Conservation (phyloP, 2,113 vertebrate species). For the Riparia riparia region DNA sequence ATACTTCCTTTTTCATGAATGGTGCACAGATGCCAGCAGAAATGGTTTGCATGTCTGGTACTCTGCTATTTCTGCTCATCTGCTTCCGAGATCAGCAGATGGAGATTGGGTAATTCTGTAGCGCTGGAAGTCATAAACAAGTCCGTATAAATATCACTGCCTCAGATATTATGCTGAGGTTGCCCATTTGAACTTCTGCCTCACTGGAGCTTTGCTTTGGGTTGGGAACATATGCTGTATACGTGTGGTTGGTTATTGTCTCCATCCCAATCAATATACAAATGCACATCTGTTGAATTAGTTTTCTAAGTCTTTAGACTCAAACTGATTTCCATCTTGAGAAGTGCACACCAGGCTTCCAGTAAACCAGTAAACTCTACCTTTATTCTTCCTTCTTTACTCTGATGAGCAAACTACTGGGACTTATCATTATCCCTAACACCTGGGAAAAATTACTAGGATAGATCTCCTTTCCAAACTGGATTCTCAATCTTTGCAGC, state of each 20-base stretch:
- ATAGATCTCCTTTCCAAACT: neutral
- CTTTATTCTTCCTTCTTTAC: neutral
- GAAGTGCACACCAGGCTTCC: rapidly evolving
- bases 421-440: neutral
- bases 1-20: neutral
- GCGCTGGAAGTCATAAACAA: neutral
- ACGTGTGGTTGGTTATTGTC: neutral
- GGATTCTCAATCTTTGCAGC: neutral
- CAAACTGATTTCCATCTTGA: neutral
- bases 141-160: constrained; percentile 8
- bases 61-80: constrained; percentile 22
- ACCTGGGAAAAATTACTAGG: neutral
- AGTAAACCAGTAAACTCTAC: neutral
- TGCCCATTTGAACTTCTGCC: constrained; percentile 1
- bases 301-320: neutral
- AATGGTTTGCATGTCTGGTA: constrained; percentile 6
- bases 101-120: constrained; percentile 56
- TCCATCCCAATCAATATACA: neutral
- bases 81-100: constrained; percentile 29
- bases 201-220: neutral
- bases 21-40: neutral
- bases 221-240: neutral
- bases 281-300: neutral
- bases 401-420: neutral
- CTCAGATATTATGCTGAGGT: constrained; percentile 17